Base-by-base conservation (phyloP, 2,888 invertebrate species). In the Silvanus unidentatus region DNA sequence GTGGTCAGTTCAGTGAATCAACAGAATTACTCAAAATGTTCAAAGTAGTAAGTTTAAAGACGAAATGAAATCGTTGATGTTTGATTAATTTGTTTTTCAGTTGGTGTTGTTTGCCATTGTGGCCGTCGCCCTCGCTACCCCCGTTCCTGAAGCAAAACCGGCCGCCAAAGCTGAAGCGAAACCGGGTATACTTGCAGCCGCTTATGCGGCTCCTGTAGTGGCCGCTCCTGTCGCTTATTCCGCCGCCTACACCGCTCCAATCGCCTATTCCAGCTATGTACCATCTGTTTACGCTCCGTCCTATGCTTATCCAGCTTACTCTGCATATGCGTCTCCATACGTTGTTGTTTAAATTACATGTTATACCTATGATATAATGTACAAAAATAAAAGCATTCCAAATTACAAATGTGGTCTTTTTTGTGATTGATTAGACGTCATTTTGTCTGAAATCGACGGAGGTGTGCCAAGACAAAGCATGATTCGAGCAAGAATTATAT, bases 121-220 rank as follows among this genome's bases (percentile, higher is more conserved):
- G 12, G 34, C 34, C 34, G 10, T 34, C 12, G 9, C 4, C 13
- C 10, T 3, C 34, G 34, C 12, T 13, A 34, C 34, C 3, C 34
- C 34, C 4, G 34, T 13, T 13, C 34, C 34, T 34, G 34, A 34
- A 34, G 34, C 34, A 11, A 34, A 34, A 34, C 4, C 34, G 3
- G 34, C 4, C 3, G 34, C 34, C 11, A 34, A 34, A 13, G 4
- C 34, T 34, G 34, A 34, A 11, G 12, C 34, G 3, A 34, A 34
- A 34, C 34, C 34, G 3, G 12, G 13, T 34, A 5, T 34, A 34
- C 5, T 34, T 3, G 34, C 34, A 11, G 34, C 34, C 11, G 54
- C 54, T 14, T 40, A 48, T 28, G 44, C 50, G 14, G 49, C 49
- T 9, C 37, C 43, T 11, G 39, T 35, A 38, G 27, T 47, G n/a